Evolutionary conservation across 2,113 vertebrate genomes (phyloP).

Genomic region (Dasyurus viverrinus): DNA sequence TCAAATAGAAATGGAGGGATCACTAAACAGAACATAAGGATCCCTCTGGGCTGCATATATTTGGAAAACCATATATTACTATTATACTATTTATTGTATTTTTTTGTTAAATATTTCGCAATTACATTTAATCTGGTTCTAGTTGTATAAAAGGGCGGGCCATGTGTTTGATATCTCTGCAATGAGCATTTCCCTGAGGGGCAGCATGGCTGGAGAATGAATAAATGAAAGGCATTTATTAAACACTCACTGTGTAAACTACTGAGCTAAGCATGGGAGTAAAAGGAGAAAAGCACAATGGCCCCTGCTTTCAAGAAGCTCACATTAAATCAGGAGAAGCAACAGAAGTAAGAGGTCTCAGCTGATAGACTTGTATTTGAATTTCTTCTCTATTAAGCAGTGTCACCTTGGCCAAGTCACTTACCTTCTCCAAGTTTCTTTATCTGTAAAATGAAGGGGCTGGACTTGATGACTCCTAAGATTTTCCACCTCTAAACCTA

Average conservation of each 20-base stretch:
- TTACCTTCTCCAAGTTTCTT: neutral
- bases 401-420: neutral
- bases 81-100: neutral
- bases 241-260: neutral
- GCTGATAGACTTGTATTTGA: neutral
- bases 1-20: neutral
- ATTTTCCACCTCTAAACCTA: neutral
- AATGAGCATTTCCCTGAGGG: neutral
- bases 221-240: neutral
- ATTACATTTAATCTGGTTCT: neutral
- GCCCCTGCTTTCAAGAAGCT: neutral
- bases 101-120: neutral
- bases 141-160: neutral
- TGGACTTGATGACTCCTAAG: neutral
- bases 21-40: no score
- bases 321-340: neutral
- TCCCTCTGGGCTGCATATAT: neutral
- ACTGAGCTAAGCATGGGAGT: neutral
- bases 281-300: neutral
- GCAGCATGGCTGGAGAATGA: neutral
- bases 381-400: neutral
- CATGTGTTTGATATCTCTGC: neutral
- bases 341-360: neutral
- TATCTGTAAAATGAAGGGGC: neutral
- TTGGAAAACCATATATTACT: neutral